phyloP scores from a whole-genome alignment of 2,797 vertebrate species.

The Phaenicophaeus curvirostris region DNA sequence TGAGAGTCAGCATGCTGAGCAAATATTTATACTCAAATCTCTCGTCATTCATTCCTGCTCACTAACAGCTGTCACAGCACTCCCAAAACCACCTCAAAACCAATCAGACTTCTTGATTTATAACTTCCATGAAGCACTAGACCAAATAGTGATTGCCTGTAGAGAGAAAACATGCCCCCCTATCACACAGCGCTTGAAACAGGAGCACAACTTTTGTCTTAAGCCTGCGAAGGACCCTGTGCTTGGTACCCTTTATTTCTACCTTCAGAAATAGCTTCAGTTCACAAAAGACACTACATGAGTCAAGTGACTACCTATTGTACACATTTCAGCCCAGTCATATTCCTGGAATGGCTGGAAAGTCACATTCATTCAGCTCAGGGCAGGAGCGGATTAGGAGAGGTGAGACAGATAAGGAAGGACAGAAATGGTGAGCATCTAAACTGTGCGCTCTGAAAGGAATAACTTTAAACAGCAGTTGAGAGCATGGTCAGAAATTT shows the following conservation, averaged over 20 bases:
- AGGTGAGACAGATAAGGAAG: background rate
- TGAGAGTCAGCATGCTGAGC: background rate
- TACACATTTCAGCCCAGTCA: background rate
- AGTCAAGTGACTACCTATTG: background rate
- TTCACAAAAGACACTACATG: background rate
- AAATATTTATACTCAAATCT: background rate
- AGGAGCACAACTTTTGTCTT: background rate
- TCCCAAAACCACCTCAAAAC: background rate
- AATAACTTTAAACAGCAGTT: background rate
- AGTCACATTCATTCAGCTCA: background rate
- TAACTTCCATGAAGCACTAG: background rate
- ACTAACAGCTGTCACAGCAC: background rate
- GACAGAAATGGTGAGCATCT: background rate
- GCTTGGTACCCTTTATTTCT: background rate
- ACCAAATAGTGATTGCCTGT: background rate
- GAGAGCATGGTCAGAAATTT: background rate
- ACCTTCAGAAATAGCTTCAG: background rate
- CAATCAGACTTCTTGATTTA: background rate
- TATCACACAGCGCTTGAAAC: background rate
- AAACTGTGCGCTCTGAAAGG: background rate
- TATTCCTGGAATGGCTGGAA: background rate
- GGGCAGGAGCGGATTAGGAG: background rate
- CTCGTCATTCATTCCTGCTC: background rate
- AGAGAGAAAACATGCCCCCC: background rate
- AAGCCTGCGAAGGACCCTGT: background rate